Conservation (phyloP, 2,113 vertebrate genomes). For the Suricata suricatta region DNA sequence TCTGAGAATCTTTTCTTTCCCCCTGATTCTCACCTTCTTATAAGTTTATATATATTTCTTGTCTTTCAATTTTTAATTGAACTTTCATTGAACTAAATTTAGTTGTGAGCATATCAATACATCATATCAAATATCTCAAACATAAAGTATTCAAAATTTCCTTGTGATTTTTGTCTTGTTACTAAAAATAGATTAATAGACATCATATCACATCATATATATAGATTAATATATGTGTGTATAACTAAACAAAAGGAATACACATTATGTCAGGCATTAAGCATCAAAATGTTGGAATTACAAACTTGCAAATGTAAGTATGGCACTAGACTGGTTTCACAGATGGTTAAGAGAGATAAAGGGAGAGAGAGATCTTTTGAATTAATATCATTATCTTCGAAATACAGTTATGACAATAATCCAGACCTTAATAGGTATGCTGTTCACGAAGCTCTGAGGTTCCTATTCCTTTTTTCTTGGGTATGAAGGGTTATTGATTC, state of each 20-base stretch:
- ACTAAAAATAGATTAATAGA: not conserved
- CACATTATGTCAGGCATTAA: not conserved
- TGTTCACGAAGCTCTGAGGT: not conserved
- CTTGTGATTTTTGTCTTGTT: not conserved
- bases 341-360: not conserved
- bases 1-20: not conserved
- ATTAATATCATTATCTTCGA: not conserved
- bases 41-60: not conserved
- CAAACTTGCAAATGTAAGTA: not conserved
- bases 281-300: not conserved
- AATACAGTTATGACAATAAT: not conserved
- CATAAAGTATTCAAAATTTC: not conserved
- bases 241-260: not conserved
- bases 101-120: not conserved
- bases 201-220: too few relatives aligned
- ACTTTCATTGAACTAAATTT: not conserved
- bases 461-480: not conserved
- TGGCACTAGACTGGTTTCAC: not conserved
- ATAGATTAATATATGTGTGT: not conserved
- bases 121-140: not conserved
- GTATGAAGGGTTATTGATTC: not conserved
- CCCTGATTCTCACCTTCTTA: not conserved
- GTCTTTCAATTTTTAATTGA: not conserved
- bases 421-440: not conserved
- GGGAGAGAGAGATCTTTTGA: not conserved